Evolutionary conservation across 2,113 vertebrate genomes (phyloP).

Genomic region (Hirundichthys speculiger): DNA sequence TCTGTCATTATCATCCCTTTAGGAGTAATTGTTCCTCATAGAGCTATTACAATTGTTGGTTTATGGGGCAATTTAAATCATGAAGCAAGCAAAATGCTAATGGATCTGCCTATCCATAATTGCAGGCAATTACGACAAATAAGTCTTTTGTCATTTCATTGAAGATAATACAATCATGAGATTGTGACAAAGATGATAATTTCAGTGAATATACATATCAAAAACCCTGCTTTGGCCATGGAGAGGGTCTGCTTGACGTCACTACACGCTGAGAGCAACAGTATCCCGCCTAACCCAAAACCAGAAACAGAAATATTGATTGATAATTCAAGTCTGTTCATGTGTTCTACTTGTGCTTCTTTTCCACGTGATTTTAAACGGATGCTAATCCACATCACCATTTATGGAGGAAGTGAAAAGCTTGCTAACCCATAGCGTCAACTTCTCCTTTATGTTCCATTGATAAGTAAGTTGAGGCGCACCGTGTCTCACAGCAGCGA

Average conservation of each 20-base stretch:
- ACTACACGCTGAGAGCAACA: conserved; percentile 17
- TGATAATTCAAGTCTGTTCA: too few relatives aligned
- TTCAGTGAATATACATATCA: conserved; percentile 70
- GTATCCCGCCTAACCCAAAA: not conserved
- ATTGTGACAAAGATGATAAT: conserved; percentile 64
- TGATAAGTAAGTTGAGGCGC: conserved; percentile 22
- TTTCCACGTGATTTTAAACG: not conserved
- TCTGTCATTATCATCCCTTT: conserved; percentile 48
- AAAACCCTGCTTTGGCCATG: conserved; percentile 54
- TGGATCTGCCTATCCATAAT: conserved; percentile 65
- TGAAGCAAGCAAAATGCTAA: conserved; percentile 78
- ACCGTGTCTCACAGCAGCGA: not conserved
- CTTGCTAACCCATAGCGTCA: not conserved
- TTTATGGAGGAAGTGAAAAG: not conserved
- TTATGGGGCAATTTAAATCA: conserved; percentile 55
- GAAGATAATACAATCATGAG: conserved; percentile 70
- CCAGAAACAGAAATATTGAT: not conserved
- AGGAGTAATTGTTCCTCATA: conserved; percentile 47
- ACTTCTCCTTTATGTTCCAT: conserved; percentile 34
- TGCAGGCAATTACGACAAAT: conserved; percentile 74
- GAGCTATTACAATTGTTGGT: conserved; percentile 34
- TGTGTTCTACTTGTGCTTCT: not conserved
- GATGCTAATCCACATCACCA: conserved; percentile 26
- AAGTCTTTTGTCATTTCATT: conserved; percentile 75
- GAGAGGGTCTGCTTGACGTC: conserved; percentile 60